These are phyloP conservation scores for Epizoanthus rinbou DNA, from an alignment of 92 coral and sea anemone genomes.

Conservation along the genomic window DNA sequence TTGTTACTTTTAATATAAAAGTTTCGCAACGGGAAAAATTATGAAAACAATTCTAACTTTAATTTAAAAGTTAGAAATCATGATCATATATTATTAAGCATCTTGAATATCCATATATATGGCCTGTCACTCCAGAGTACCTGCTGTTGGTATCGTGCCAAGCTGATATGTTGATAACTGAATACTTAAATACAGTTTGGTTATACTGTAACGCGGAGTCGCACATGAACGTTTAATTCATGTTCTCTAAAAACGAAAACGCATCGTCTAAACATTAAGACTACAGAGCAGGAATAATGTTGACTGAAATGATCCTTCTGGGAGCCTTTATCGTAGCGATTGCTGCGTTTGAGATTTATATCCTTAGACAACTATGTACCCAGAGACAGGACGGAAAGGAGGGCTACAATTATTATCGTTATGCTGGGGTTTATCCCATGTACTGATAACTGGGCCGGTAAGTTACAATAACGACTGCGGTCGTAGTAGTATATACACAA, in stretches of 20 bases:
- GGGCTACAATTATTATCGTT: not conserved
- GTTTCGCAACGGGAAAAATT: no score
- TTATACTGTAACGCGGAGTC: not conserved
- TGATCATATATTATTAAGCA: no score
- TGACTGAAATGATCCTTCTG: constrained; percentile 16
- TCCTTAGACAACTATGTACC: not conserved
- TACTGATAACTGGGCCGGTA: constrained; percentile 9
- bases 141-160: constrained; percentile 32
- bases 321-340: constrained; percentile 25
- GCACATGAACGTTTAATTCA: not conserved
- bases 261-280: not conserved
- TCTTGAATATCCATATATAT: not conserved
- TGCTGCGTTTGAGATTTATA: constrained; percentile 10
- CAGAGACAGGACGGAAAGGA: not conserved
- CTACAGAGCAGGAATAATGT: constrained; percentile 8
- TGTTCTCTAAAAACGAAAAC: not conserved
- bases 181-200: not conserved
- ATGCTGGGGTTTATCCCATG: constrained; percentile 18
- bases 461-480: not conserved
- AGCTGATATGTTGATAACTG: not conserved
- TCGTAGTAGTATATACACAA: no score
- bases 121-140: not conserved
- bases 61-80: no score
- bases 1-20: no score
- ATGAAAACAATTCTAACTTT: no score